These are phyloP conservation scores for Alethe castanea DNA, from an alignment of 2,113 vertebrate genomes.

Conservation along the genomic window DNA sequence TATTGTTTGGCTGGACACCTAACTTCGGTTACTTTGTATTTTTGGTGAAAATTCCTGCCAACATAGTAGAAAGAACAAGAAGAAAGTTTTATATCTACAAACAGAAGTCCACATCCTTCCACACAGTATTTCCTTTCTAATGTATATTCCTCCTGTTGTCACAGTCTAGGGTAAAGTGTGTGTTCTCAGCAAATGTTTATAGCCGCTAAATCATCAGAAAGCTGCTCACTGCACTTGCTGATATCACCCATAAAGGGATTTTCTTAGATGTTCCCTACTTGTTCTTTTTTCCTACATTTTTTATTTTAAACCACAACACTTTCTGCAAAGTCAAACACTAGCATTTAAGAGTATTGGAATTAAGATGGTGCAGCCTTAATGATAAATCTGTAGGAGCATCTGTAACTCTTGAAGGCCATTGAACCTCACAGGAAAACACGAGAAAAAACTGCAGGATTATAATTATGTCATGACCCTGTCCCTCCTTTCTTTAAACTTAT, in stretches of 20 bases:
- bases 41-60: neutral
- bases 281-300: neutral
- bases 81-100: neutral
- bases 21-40: neutral
- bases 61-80: neutral
- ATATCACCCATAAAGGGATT: neutral
- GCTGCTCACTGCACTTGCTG: neutral
- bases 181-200: neutral
- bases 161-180: accelerated
- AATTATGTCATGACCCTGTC: neutral
- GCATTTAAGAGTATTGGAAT: neutral
- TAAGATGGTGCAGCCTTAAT: neutral
- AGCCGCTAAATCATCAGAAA: neutral
- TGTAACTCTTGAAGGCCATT: neutral
- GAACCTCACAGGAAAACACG: neutral
- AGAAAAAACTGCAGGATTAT: neutral
- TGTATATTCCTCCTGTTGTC: accelerated
- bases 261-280: neutral
- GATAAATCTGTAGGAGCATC: neutral
- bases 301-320: neutral
- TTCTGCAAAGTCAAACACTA: neutral
- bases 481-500: neutral
- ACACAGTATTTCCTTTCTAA: neutral
- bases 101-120: neutral
- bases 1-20: neutral